Conservation (phyloP, 2,113 vertebrate genomes). For the Oenanthe melanoleuca region DNA sequence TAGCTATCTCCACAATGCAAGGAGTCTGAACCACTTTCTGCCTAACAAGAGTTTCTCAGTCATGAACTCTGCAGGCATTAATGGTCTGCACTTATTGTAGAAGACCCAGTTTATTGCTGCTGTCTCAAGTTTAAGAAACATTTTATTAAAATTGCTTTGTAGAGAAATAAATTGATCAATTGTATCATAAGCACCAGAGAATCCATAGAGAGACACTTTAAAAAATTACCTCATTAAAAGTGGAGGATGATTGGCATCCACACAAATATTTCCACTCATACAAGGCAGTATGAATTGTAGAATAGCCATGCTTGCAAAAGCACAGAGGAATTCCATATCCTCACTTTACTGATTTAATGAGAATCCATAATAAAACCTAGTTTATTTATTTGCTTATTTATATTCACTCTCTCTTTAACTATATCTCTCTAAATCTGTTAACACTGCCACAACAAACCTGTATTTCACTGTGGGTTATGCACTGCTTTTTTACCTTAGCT, state of each 20-base stretch:
- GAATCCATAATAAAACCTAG: background rate
- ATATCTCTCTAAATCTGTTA: background rate
- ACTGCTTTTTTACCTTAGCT: background rate
- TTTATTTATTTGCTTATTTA: background rate
- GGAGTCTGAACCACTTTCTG: background rate
- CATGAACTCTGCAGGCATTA: background rate
- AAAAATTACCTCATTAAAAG: background rate
- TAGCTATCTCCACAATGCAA: background rate
- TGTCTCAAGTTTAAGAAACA: background rate
- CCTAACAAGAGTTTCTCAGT: background rate
- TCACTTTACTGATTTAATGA: background rate
- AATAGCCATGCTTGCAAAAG: background rate
- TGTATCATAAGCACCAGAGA: fast-evolving
- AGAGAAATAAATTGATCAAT: background rate
- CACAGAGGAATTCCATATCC: background rate
- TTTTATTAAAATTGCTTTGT: background rate
- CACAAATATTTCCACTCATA: background rate
- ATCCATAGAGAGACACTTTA: background rate
- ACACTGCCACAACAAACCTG: background rate
- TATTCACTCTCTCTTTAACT: background rate
- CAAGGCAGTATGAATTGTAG: background rate
- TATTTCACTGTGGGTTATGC: background rate
- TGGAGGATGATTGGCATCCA: background rate
- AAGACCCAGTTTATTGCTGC: background rate
- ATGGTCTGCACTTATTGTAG: background rate